Evolutionary conservation across 1,140 invertebrate species (phyloP).

Genomic region (Drosophila virilis): DNA sequence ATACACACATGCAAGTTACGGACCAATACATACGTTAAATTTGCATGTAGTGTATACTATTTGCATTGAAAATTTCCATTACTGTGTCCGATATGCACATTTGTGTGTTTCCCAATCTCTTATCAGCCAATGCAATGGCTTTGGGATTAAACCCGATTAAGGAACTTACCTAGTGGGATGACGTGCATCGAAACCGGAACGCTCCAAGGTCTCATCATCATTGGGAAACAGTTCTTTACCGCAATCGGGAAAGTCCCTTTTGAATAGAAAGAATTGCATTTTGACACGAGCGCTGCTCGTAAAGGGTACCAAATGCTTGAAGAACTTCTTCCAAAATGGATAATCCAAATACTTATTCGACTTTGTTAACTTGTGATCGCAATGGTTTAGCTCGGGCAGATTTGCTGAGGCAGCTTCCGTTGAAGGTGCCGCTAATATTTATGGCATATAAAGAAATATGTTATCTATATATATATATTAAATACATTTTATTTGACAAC

Average conservation of each 20-base stretch:
- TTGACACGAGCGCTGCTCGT: conserved; percentile 57
- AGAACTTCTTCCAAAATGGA: conserved; percentile 75
- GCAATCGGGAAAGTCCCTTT: conserved; percentile 75
- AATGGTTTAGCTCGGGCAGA: conserved; percentile 23
- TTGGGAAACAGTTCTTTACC: conserved; percentile 67
- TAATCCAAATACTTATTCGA: conserved; percentile 64
- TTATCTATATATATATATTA: too few relatives aligned
- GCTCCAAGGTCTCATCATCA: conserved; percentile 61
- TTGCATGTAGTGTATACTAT: neutral
- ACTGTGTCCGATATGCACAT: neutral
- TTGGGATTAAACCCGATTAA: neutral
- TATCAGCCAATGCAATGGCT: conserved; percentile 19
- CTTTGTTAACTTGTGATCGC: conserved; percentile 66
- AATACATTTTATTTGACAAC: too few relatives aligned
- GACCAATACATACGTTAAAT: neutral
- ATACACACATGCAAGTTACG: too few relatives aligned
- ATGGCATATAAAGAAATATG: neutral
- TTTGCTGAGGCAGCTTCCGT: conserved; percentile 35
- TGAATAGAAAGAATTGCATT: conserved; percentile 80
- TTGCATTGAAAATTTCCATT: neutral
- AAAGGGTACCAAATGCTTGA: conserved; percentile 75
- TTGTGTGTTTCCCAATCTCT: conserved; percentile 24
- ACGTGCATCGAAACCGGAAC: conserved; percentile 74
- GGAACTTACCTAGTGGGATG: conserved; percentile 72
- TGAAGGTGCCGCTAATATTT: conserved; percentile 27